Evolutionary conservation across 2,888 invertebrate genomes (phyloP).

Genomic region (Thymelicus acteon): DNA sequence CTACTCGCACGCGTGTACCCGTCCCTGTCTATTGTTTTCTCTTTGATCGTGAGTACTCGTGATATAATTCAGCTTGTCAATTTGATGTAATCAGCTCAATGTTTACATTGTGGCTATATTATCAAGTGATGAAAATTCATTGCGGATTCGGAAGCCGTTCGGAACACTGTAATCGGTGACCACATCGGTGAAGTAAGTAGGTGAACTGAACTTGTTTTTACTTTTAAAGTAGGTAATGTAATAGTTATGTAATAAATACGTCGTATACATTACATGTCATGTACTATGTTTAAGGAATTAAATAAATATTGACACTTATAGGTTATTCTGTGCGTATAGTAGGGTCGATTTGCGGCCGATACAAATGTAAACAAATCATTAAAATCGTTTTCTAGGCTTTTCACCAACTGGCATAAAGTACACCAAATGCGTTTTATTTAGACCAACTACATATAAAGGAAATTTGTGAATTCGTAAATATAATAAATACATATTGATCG

Average conservation of each 20-base stretch:
- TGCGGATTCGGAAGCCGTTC: constrained; percentile 27
- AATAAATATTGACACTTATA: background rate
- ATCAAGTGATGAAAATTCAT: constrained; percentile 55
- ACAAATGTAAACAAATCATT: no score
- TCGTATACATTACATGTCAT: background rate
- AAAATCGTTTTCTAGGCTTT: no score
- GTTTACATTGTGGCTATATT: constrained; percentile 67
- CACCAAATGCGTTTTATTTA: no score
- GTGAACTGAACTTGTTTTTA: constrained; percentile 25
- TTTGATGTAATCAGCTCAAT: constrained; percentile 74
- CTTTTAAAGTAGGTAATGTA: background rate
- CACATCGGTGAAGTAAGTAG: constrained; percentile 19
- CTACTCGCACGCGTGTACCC: constrained; percentile 51
- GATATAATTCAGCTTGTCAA: constrained; percentile 51
- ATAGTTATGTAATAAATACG: background rate
- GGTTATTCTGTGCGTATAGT: no score
- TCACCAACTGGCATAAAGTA: no score
- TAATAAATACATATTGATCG: no score
- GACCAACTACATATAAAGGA: no score
- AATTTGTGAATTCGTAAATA: no score
- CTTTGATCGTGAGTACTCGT: constrained; percentile 45
- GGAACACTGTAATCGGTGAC: constrained; percentile 16
- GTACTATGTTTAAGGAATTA: background rate
- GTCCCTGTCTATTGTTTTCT: constrained; percentile 59
- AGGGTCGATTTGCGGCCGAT: no score